Evolutionary conservation across 92 coral and sea anemone species (phyloP), one percentile per base, ranked within the genome.

Genomic region (Actinostola sp.): DNA sequence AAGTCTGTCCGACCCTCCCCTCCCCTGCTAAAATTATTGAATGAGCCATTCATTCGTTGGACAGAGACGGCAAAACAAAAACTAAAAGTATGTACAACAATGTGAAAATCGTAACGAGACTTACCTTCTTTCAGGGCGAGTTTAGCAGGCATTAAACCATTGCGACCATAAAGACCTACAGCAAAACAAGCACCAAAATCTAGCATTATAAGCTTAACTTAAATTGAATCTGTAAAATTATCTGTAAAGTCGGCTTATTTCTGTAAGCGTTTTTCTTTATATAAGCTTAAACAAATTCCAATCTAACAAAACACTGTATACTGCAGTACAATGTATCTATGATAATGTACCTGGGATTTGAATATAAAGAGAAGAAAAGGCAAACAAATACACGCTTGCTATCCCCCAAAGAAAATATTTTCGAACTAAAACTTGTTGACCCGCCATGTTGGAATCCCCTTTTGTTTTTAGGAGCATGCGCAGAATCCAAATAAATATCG

Each of bases 131-230:
- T 75, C 26, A 93, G 73, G 10, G 70, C 70, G 61, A 84, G 66
- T 60, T 88, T 88, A 11, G 97, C 97, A 43, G 98, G 98, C 66
- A 93, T 80, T 29, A 93, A 66, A 25, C 98, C 98, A 76, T 89
- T 84, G 36, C 77, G 71, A 8, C 98, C 98, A 88, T 93, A 93
- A 25, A 93, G 97, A 82, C 98, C 98, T 93, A 61, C 69, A 45
- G 39, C 24, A 13, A 24, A 27, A 66, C 32, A 45, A 5, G 1
- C 46, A 11, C 24, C 41, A 15, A n/a, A n/a, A n/a, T n/a, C n/a
- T n/a, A n/a, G n/a, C n/a, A n/a, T n/a, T n/a, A n/a, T n/a, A n/a
- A n/a, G n/a, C n/a, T n/a, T n/a, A n/a, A n/a, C n/a, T n/a, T n/a
- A n/a, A n/a, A n/a, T n/a, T n/a, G n/a, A n/a, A n/a, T n/a, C n/a